phyloP scores from a whole-genome alignment of 2,797 vertebrate species.

The Sebastes alutus region DNA sequence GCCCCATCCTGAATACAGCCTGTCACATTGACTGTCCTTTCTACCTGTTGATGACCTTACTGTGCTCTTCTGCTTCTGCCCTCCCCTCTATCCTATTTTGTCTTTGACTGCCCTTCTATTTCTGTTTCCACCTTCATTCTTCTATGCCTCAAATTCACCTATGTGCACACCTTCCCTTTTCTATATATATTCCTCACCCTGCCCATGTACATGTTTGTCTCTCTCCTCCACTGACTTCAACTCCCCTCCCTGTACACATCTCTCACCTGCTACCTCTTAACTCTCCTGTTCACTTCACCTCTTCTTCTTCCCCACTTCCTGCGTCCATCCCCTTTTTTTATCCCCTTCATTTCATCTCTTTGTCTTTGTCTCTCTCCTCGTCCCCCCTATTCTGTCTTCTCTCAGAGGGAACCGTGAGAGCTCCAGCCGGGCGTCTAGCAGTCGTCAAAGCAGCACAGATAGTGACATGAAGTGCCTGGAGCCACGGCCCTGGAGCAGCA shows the following conservation, averaged over 20 bases:
- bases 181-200: background rate
- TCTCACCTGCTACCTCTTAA: conserved; percentile 9
- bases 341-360: conserved; percentile 27
- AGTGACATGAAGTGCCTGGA: conserved; percentile 96
- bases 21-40: conserved; percentile 29
- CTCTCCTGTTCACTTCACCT: background rate
- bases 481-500: conserved; percentile 99
- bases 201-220: conserved; percentile 2
- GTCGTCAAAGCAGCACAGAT: conserved; percentile 98
- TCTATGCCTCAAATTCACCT: conserved; percentile 7
- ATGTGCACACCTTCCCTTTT: background rate
- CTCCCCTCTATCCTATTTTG: conserved; percentile 6
- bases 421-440: conserved; percentile 91
- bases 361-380: conserved; percentile 17
- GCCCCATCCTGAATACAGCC: conserved; percentile 44
- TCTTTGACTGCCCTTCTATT: conserved; percentile 14
- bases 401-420: conserved; percentile 92
- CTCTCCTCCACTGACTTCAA: background rate
- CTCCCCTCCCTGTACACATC: background rate
- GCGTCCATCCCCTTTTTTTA: background rate
- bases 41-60: conserved; percentile 32
- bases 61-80: conserved; percentile 41
- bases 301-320: background rate
- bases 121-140: conserved; percentile 10
- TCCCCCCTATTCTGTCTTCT: conserved; percentile 50